Evolutionary conservation across 2,113 vertebrate genomes (phyloP).

Genomic region (Psammodynastes pulverulentus): DNA sequence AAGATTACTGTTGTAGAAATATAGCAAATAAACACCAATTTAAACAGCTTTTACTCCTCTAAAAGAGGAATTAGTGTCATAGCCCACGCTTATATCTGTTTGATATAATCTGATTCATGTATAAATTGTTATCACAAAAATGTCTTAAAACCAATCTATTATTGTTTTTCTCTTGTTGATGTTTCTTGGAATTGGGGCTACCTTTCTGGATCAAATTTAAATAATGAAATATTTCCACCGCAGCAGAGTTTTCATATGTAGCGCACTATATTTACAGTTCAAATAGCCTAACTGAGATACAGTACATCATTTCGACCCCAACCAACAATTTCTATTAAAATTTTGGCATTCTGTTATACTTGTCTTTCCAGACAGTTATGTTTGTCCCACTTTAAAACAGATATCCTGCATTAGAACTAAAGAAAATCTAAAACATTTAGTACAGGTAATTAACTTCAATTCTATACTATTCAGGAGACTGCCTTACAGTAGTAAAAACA

Average conservation of each 20-base stretch:
- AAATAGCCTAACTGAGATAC: constrained; percentile 4
- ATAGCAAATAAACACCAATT: neutral
- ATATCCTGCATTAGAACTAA: neutral
- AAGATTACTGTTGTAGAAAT: neutral
- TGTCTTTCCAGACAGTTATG: accelerated
- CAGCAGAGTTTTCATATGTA: constrained; percentile 18
- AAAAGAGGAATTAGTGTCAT: neutral
- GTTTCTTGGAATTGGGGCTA: constrained; percentile 48
- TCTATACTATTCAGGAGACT: neutral
- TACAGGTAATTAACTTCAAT: accelerated
- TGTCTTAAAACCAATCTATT: constrained; percentile 47
- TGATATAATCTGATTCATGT: neutral
- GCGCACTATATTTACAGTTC: constrained; percentile 22
- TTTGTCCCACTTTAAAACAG: neutral
- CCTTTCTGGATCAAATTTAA: constrained; percentile 27
- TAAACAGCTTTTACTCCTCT: neutral
- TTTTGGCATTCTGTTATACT: neutral
- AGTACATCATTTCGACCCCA: constrained; percentile 13
- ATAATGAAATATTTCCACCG: constrained; percentile 27
- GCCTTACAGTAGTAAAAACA: neutral
- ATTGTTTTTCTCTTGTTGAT: constrained; percentile 60
- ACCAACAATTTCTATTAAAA: neutral
- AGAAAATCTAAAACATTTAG: neutral
- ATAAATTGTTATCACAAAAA: neutral
- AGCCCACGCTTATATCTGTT: neutral